Evolutionary conservation across 2,888 invertebrate species (phyloP), one percentile per base, ranked within the genome.

Genomic region (Endomychus coccineus): DNA sequence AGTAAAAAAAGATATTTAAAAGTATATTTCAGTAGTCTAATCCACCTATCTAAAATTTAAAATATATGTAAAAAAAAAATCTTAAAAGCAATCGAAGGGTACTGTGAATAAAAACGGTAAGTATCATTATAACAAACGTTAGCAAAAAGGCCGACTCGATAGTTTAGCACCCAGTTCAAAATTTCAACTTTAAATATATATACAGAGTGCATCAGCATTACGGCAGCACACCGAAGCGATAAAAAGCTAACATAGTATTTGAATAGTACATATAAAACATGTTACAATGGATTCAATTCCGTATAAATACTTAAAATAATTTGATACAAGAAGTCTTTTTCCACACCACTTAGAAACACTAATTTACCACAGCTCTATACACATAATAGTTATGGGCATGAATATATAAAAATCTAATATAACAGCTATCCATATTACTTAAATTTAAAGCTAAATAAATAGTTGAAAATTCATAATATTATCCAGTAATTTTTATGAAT

Each of bases 151-250:
- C 36, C 47, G 48, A 46, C 48, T 48, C 46, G 33, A 16, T 33
- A 31, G 12, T 46, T 57, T 59, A 62, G 62, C 61, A 61, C 62
- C 62, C 58, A 53, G 55, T 54, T 48, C 52, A 49, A 54, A 54
- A 45, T 53, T 58, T 50, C 49, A 54, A 52, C 48, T 53, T 51
- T 52, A 48, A 51, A 54, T 49, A 48, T 44, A 44, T 59, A 59
- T 57, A 54, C 56, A 59, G 54, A 61, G 50, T 61, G 60, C 59
- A 58, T 53, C 52, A 58, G 59, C 52, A 58, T 61, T 60, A 62
- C 58, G 58, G 56, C 62, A 61, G 59, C 61, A 62, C 61, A 62
- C 60, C 59, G 61, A 62, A 61, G 60, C 61, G 52, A 51, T 56
- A 58, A 51, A 55, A 58, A 56, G 51, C 52, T 52, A 57, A 59